Conservation (phyloP, 2,113 vertebrate genomes). For the Lasiurus borealis region DNA sequence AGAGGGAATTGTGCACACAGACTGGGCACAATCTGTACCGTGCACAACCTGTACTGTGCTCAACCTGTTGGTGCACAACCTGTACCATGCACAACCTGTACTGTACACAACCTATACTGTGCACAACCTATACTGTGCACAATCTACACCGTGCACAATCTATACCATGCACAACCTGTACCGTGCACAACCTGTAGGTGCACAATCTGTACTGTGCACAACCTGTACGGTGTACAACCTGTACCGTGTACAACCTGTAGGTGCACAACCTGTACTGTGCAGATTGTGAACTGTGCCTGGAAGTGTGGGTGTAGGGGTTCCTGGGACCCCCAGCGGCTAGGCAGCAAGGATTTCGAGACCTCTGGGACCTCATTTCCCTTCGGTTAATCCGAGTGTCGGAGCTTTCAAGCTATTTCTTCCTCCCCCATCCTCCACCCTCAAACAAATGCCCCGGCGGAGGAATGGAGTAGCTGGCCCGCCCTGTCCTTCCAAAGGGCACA, state of each 20-base stretch:
- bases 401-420: background rate
- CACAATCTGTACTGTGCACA: too few species aligned
- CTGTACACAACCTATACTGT: too few species aligned
- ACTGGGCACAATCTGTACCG: background rate
- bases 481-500: background rate
- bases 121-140: background rate
- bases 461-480: background rate
- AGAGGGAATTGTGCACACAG: background rate
- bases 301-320: background rate
- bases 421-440: background rate
- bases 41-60: too few species aligned
- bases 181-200: too few species aligned
- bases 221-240: too few species aligned
- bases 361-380: background rate
- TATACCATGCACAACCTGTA: too few species aligned
- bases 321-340: background rate
- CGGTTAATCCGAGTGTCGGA: background rate
- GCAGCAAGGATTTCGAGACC: background rate
- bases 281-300: too few species aligned
- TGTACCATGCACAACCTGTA: too few species aligned
- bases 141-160: background rate
- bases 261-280: too few species aligned
- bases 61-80: too few species aligned
- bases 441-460: fast-evolving
- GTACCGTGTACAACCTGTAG: too few species aligned